Percentiles rank a stretch among this genome's conserved stretches.
phyloP scores from a whole-genome alignment of 2,113 vertebrate genomes.

The Oncorhynchus tshawytscha region DNA sequence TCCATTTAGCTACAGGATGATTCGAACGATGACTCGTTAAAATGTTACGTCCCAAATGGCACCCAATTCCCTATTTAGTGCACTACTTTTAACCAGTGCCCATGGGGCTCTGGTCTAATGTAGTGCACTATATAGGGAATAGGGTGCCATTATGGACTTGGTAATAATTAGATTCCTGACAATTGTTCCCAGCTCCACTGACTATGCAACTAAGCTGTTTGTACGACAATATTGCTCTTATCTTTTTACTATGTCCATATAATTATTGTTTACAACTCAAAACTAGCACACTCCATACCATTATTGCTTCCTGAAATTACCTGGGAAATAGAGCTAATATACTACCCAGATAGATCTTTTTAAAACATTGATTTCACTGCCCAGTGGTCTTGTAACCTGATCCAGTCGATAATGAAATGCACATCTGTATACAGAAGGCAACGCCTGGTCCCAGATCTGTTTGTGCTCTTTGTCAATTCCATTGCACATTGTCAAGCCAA shows the following conservation, averaged over 20 bases:
- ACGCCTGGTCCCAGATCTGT: conserved; percentile 8
- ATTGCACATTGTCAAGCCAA: no score
- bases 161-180: conserved; percentile 60
- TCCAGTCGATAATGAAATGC: conserved; percentile 13
- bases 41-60: no score
- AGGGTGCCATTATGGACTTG: no score
- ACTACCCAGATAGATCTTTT: conserved; percentile 36
- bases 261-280: conserved; percentile 36
- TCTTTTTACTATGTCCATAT: conserved; percentile 4
- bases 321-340: conserved; percentile 57
- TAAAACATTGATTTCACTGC: conserved; percentile 13
- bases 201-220: conserved; percentile 30
- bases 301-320: conserved; percentile 79
- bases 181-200: conserved; percentile 63
- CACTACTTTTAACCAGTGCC: no score
- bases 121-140: no score
- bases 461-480: no score
- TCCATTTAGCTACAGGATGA: conserved; percentile 65
- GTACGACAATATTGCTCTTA: conserved; percentile 72
- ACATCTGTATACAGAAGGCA: conserved; percentile 56
- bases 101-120: no score
- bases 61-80: no score
- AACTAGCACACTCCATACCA: conserved; percentile 51
- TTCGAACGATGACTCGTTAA: conserved; percentile 53
- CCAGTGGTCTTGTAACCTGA: conserved; percentile 32